Base-by-base conservation (phyloP, 2,888 invertebrate genomes). In the Drosophila mimetica region DNA sequence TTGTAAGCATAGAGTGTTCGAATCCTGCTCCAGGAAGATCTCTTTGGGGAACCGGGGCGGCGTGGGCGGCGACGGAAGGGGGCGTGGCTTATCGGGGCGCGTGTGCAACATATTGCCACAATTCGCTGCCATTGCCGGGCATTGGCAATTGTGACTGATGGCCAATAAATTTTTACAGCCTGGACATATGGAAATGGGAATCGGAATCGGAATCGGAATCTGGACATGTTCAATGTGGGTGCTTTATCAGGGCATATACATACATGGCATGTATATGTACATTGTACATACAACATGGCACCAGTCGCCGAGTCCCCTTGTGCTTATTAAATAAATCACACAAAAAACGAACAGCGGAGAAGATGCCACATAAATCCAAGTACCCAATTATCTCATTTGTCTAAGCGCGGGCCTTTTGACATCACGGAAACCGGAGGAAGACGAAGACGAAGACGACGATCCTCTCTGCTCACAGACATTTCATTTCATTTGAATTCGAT, bases 351-450 rank as follows among this genome's bases (percentile, higher is more conserved):
- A 6, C 5, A 11, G 3, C 9, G n/a, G 13, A 13, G 9, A 11
- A 8, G 14, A 47, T 58, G 65, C 34, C 51, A 48, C 85, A 89
- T 89, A 89, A 89, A 89, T 89, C 77, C 77, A 75, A 72, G 78
- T 64, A 59, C 74, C 88, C 89, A 89, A 89, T 89, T 89, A 89
- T 89, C 88, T 85, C 80, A 89, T 88, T 89, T 89, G 89, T 88
- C 81, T 79, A 76, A 79, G 67, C 74, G 70, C 74, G 70, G 61
- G 37, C 74, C 64, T 65, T 65, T 65, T 64, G 70, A 74, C 80
- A 81, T 78, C 71, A 76, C 76, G 85, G 81, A 86, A 86, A 83
- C 73, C 71, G 66, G 77, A 82, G 83, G 67, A 71, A 14, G 39
- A 52, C 44, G 25, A n/a, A n/a, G n/a, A 47, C 67, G 66, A 74